Base-by-base conservation (phyloP, 2,113 vertebrate species). In the Strix uralensis region DNA sequence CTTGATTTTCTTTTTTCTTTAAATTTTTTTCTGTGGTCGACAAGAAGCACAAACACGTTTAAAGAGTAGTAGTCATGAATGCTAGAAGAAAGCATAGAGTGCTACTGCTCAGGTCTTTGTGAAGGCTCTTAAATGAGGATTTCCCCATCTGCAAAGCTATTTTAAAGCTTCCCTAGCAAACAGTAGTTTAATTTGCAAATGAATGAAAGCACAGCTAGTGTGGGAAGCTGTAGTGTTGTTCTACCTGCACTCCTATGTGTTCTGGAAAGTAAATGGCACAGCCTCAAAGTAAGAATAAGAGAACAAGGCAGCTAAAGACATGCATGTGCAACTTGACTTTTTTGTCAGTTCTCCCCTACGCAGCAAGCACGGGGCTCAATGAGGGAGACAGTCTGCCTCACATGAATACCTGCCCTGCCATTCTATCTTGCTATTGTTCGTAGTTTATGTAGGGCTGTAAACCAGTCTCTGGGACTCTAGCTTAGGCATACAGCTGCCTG, bases 141-240 rank as follows among this genome's bases (percentile, higher is more conserved):
- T 94, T 92, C 70, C 54, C 49, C 73, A 84, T 65, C 57, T 86
- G 67, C 51, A 81, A 84, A 91, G 62, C 62, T 88, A 21, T 91
- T 91, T 89, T 90, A 91, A 91, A 91, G 65, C 81, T 79, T 75
- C 36, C 55, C 27, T 85, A 86, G 62, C 23, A 46, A 90, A 49
- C 70, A 58, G 84, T 70, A 46, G 36, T 79, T 87, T 94, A 38
- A 95, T 93, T 93, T 96, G 66, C 92, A 95, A 92, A 58, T 93
- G 81, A 91, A 90, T 93, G 49, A 85, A 91, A 77, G 62, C 66
- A 46, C 22, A 58, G 66, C 66, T 46, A 70, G 10, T 38, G 59
- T 79, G 78, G 81, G 70, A 88, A 92, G 83, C 86, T 38, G 49
- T 54, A n/a, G 75, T 27, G 71, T 54, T 92, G 59, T 90, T 95